phyloP scores from a whole-genome alignment of 2,888 invertebrate genomes.

The Eugnorisma glareosa region DNA sequence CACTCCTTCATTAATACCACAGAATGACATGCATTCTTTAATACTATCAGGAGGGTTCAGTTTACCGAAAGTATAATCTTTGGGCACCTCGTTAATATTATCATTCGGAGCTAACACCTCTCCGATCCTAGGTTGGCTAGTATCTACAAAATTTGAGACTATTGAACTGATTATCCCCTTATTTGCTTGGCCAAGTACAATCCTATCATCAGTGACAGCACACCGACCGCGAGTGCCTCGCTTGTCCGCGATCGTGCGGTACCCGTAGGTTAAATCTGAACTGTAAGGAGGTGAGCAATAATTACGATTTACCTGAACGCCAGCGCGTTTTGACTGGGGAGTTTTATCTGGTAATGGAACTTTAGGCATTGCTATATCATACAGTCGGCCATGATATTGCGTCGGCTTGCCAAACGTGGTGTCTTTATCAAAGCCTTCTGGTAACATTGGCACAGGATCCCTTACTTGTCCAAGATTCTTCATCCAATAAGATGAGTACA shows the following conservation, averaged over 20 bases:
- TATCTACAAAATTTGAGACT: slow-evolving; percentile 82
- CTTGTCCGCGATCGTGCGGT: slow-evolving; percentile 83
- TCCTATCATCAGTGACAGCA: slow-evolving; percentile 83
- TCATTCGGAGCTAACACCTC: slow-evolving; percentile 86
- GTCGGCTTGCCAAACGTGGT: slow-evolving; percentile 83
- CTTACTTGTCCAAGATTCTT: slow-evolving; percentile 74
- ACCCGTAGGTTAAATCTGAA: slow-evolving; percentile 85
- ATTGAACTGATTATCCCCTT: slow-evolving; percentile 80
- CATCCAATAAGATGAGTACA: slow-evolving; percentile 84
- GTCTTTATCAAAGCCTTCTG: slow-evolving; percentile 78
- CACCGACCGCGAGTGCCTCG: slow-evolving; percentile 86
- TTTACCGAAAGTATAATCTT: slow-evolving; percentile 87
- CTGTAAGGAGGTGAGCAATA: slow-evolving; percentile 85
- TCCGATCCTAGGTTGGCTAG: slow-evolving; percentile 80
- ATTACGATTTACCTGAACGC: slow-evolving; percentile 76
- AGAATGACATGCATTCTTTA: slow-evolving; percentile 83
- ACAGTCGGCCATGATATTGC: slow-evolving; percentile 74
- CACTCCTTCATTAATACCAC: slow-evolving; percentile 79
- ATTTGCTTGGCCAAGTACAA: slow-evolving; percentile 78
- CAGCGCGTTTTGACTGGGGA: slow-evolving; percentile 72
- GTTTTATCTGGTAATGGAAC: slow-evolving; percentile 78
- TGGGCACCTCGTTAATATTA: slow-evolving; percentile 85
- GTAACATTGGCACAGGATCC: slow-evolving; percentile 84
- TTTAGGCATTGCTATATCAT: slow-evolving; percentile 85
- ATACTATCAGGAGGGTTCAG: slow-evolving; percentile 83